Base-by-base conservation (phyloP, 2,888 invertebrate genomes). In the Apantesis nais region DNA sequence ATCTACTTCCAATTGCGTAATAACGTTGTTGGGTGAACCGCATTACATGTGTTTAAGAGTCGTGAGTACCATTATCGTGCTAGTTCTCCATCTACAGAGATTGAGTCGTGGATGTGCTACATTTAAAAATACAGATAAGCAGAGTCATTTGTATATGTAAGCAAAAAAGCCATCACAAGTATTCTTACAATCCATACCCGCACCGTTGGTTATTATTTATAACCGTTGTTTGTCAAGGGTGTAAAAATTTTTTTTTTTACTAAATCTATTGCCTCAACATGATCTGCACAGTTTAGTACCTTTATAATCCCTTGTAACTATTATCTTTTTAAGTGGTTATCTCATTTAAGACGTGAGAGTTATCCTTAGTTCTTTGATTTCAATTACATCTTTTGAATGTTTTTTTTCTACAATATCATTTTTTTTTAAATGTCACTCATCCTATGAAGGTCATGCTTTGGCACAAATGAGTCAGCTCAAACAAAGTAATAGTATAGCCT, bases 1-100 rank as follows among this genome's bases (percentile, higher is more conserved):
- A 25, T 14, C 12, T 55, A 25, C 55, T 55, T 25, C 25, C 0
- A 25, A 55, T 25, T 55, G 25, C 25, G 25, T 25, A 25, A 55
- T 55, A 25, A 55, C 12, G 25, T 55, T 55, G 25, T 4, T 25
- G 14, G 14, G 12, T 25, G n/a, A 52, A 52, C 52, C 11, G n/a
- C n/a, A n/a, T 52, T 41, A 39, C 82, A 86, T 81, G 81, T 85
- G 82, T 83, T 83, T 83, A 77, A 80, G 75, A 84, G 79, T 86
- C 87, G 85, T 86, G 82, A 79, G 75, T 77, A 78, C 70, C 74
- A 78, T 74, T 73, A 70, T 81, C 82, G 85, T 84, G 83, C 83
- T 79, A 83, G 84, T 81, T 79, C 81, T 74, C 76, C 81, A 82
- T 84, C 81, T 74, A 76, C 71, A 73, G 74, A 81, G 81, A 87